phyloP scores from a whole-genome alignment of 2,888 invertebrate genomes.

The Drosophila anceps region DNA sequence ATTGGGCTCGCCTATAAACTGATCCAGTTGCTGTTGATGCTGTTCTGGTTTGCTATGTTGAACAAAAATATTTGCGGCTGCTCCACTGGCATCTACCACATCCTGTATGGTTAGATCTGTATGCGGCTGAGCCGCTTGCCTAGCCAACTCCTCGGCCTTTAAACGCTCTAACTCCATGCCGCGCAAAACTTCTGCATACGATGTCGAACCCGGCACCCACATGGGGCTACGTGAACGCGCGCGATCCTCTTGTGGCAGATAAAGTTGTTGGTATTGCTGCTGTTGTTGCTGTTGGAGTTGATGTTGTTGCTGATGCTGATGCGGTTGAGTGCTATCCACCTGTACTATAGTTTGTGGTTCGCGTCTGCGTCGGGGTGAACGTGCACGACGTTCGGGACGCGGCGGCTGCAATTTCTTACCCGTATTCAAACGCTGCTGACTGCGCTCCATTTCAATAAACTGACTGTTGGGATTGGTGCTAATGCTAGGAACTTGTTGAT shows the following conservation, averaged over 20 bases:
- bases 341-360: conserved; percentile 37
- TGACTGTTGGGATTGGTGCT: conserved; percentile 46
- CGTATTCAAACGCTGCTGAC: conserved; percentile 41
- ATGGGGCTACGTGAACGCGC: conserved; percentile 90
- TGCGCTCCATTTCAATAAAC: conserved; percentile 63
- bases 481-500: conserved; percentile 52
- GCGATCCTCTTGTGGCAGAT: conserved; percentile 77
- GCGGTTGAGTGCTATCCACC: conserved; percentile 12
- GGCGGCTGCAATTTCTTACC: conserved; percentile 66
- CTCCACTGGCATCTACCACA: conserved; percentile 67
- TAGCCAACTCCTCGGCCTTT: conserved; percentile 61
- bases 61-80: conserved; percentile 47
- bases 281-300: conserved; percentile 43
- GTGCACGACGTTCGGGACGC: conserved; percentile 74
- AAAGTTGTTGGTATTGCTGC: conserved; percentile 58
- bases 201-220: conserved; percentile 90
- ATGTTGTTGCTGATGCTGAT: conserved; percentile 8
- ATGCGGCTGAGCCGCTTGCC: conserved; percentile 51
- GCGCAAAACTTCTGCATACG: conserved; percentile 92
- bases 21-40: conserved; percentile 29
- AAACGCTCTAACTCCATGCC: conserved; percentile 86
- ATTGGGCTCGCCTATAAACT: conserved; percentile 38
- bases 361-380: conserved; percentile 79
- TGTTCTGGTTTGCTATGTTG: conserved; percentile 34
- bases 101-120: conserved; percentile 70